Evolutionary conservation across 2,888 invertebrate genomes (phyloP).

Genomic region (Hanleya hanleyi): DNA sequence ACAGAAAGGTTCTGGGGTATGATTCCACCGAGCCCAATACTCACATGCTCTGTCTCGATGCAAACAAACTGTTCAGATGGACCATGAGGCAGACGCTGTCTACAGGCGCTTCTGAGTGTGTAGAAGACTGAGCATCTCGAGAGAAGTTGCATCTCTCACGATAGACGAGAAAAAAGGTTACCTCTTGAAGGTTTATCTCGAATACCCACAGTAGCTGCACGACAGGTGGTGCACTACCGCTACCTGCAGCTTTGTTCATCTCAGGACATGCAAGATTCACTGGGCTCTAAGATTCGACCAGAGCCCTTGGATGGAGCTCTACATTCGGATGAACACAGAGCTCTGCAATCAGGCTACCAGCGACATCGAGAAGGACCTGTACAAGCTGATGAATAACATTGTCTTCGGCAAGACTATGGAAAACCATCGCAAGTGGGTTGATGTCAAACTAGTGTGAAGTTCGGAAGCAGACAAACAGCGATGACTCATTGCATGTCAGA

Average conservation of each 20-base stretch:
- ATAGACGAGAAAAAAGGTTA: conserved; percentile 39
- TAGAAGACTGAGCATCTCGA: not conserved
- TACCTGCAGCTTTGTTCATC: conserved; percentile 59
- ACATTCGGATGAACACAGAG: conserved; percentile 61
- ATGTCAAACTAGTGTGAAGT: conserved; percentile 50
- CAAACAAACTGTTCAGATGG: conserved; percentile 44
- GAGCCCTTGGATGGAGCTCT: conserved; percentile 63
- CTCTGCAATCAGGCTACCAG: conserved; percentile 51
- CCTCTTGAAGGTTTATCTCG: conserved; percentile 73
- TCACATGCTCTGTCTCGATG: conserved; percentile 36
- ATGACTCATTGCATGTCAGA: conserved; percentile 33
- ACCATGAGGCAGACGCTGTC: conserved; percentile 60
- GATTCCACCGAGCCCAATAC: conserved; percentile 37
- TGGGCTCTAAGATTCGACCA: conserved; percentile 60
- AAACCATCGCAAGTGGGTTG: conserved; percentile 69
- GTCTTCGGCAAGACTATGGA: conserved; percentile 73
- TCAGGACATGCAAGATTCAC: conserved; percentile 58
- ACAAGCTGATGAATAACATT: conserved; percentile 59
- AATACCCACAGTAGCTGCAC: conserved; percentile 70
- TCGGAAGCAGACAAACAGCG: conserved; percentile 17
- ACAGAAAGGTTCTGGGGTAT: conserved; percentile 42
- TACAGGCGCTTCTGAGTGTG: conserved; percentile 41
- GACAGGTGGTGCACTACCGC: conserved; percentile 68
- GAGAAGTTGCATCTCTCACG: not conserved
- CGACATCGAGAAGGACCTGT: not conserved